These are phyloP conservation scores for Fissipunctia ypsillon DNA, from an alignment of 2,888 invertebrate species.

Conservation along the genomic window DNA sequence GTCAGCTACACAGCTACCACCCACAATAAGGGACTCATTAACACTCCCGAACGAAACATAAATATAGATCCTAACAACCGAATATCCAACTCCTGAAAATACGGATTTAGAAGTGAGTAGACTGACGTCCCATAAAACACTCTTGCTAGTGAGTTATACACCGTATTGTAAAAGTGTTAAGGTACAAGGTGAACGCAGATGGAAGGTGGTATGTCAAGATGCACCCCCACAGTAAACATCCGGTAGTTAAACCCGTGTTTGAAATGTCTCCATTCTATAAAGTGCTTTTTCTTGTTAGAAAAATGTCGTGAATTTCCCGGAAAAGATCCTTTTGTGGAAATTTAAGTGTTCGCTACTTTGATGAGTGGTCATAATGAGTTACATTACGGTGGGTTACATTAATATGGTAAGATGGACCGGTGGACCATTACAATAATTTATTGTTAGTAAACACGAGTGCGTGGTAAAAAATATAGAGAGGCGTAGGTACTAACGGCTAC, in stretches of 20 bases:
- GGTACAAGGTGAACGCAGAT: slow-evolving; percentile 41
- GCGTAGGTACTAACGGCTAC: slow-evolving; percentile 68
- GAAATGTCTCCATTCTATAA: slow-evolving; percentile 74
- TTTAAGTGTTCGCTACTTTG: slow-evolving; percentile 60
- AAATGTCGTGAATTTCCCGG: slow-evolving; percentile 63
- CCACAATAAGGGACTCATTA: slow-evolving; percentile 71
- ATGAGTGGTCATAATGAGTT: slow-evolving; percentile 29
- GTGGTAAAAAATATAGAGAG: slow-evolving; percentile 51
- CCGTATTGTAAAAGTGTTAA: slow-evolving; percentile 53
- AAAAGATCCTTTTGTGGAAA: slow-evolving; percentile 46
- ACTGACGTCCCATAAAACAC: slow-evolving; percentile 24
- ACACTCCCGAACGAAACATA: slow-evolving; percentile 68
- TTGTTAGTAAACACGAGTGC: slow-evolving; percentile 71
- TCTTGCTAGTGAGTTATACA: slow-evolving; percentile 32
- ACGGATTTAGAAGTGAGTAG: slow-evolving; percentile 64
- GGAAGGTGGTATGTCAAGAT: slow-evolving; percentile 45
- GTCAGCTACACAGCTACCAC: slow-evolving; percentile 63
- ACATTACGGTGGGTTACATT: slow-evolving; percentile 51
- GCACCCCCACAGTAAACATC: slow-evolving; percentile 77
- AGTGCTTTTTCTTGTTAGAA: slow-evolving; percentile 82
- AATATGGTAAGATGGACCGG: slow-evolving; percentile 61
- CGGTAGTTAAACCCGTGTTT: slow-evolving; percentile 75
- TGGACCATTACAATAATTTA: slow-evolving; percentile 69
- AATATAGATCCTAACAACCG: slow-evolving; percentile 69
- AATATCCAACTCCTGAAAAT: slow-evolving; percentile 68